Conservation (phyloP, 2,888 invertebrate species). For the Amphipoea lucens region DNA sequence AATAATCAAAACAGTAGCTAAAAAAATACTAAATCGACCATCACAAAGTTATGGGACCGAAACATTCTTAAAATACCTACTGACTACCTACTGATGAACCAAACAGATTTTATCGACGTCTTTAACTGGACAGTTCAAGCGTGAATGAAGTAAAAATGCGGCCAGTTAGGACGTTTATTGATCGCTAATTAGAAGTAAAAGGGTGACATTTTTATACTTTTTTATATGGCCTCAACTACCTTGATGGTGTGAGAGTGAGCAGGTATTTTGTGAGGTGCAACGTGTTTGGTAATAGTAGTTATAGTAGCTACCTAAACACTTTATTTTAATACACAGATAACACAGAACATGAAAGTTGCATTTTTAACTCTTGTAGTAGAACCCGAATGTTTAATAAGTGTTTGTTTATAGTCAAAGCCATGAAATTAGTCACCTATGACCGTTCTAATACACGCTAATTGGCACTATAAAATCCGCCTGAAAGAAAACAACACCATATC, state of each 20-base stretch:
- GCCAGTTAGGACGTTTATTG: slow-evolving; percentile 61
- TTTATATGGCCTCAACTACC: slow-evolving; percentile 29
- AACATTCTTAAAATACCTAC: slow-evolving; percentile 70
- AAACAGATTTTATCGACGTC: slow-evolving; percentile 70
- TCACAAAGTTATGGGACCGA: slow-evolving; percentile 70
- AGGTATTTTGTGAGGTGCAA: slow-evolving; percentile 30
- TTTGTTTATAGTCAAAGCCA: neutral
- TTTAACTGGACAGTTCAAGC: slow-evolving; percentile 61
- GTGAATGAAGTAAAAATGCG: slow-evolving; percentile 66
- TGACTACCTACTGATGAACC: slow-evolving; percentile 58
- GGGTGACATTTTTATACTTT: slow-evolving; percentile 63
- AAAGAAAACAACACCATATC: neutral
- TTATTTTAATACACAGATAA: neutral
- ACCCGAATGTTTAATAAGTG: neutral
- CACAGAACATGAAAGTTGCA: neutral
- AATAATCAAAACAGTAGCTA: slow-evolving; percentile 70
- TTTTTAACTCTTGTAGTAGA: neutral
- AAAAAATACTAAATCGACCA: slow-evolving; percentile 68
- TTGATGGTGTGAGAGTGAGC: slow-evolving; percentile 47
- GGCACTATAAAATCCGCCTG: no score
- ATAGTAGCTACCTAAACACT: neutral
- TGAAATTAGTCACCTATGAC: neutral
- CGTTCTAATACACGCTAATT: neutral
- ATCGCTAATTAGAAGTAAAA: slow-evolving; percentile 67
- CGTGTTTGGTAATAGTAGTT: slow-evolving; percentile 23